Evolutionary conservation across 2,888 invertebrate species (phyloP).

Genomic region (Myopa testacea): DNA sequence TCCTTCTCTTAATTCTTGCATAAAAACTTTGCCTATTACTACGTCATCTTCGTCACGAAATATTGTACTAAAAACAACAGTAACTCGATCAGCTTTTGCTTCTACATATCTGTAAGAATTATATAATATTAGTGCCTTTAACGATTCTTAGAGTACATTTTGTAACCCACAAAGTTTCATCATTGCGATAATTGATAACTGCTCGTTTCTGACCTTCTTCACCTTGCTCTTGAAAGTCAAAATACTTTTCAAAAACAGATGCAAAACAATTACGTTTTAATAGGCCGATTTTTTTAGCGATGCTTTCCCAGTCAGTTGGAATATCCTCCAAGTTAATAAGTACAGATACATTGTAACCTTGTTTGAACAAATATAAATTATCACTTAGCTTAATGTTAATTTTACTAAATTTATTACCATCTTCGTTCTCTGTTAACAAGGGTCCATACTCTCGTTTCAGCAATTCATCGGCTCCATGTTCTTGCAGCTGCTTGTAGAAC

Average conservation of each 20-base stretch:
- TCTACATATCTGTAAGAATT: slow-evolving; percentile 88
- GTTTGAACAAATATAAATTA: slow-evolving; percentile 7
- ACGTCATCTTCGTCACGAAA: slow-evolving; percentile 99
- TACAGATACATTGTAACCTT: slow-evolving; percentile 95
- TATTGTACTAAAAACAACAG: slow-evolving; percentile 98
- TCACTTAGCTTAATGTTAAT: slow-evolving; percentile 24
- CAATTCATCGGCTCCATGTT: slow-evolving; percentile 97
- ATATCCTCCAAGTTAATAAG: slow-evolving; percentile 93
- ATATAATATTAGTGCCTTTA: not conserved
- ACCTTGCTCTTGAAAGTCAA: slow-evolving; percentile 95
- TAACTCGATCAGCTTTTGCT: slow-evolving; percentile 97
- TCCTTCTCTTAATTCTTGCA: slow-evolving; percentile 99
- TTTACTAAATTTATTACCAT: slow-evolving; percentile 72
- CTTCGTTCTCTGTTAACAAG: slow-evolving; percentile 85
- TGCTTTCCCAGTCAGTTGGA: slow-evolving; percentile 87
- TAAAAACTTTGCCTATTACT: slow-evolving; percentile 98
- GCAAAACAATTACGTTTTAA: slow-evolving; percentile 99
- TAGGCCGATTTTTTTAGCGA: slow-evolving; percentile 92
- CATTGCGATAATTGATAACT: slow-evolving; percentile 97
- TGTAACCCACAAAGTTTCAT: slow-evolving; percentile 92
- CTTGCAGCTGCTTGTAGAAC: slow-evolving; percentile 98
- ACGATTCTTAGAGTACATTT: not conserved
- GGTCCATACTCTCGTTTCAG: slow-evolving; percentile 92
- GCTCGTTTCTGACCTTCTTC: slow-evolving; percentile 92
- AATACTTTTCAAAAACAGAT: slow-evolving; percentile 99